Evolutionary conservation across 2,797 vertebrate species (phyloP).

Genomic region (Pseudomugil tenellus): DNA sequence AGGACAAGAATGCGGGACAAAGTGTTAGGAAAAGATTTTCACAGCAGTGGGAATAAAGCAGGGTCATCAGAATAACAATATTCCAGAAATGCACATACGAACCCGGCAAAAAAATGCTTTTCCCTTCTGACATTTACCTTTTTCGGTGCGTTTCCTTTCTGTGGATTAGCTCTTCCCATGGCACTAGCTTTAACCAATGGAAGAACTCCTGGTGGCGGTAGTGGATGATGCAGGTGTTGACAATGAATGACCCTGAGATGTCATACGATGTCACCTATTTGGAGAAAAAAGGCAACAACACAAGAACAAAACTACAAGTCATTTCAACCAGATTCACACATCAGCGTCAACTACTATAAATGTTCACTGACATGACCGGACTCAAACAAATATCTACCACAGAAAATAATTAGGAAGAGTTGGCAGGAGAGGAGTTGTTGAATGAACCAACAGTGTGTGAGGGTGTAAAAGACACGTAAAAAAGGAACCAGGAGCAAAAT

Average conservation of each 20-base stretch:
- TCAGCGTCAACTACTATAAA: background rate
- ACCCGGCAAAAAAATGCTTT: background rate
- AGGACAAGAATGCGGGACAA: slow-evolving; percentile 36
- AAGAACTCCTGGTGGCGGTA: slow-evolving; percentile 98
- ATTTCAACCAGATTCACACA: background rate
- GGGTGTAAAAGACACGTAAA: background rate
- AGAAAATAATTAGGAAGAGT: background rate
- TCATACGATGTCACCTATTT: slow-evolving; percentile 91
- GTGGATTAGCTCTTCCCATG: slow-evolving; percentile 83
- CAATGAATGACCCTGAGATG: slow-evolving; percentile 86
- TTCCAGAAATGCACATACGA: too few species aligned
- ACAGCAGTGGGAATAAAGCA: background rate
- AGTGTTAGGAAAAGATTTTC: slow-evolving; percentile 16
- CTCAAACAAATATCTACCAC: background rate
- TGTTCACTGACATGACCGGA: background rate
- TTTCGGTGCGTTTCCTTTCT: slow-evolving; percentile 77
- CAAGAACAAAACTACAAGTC: slow-evolving; percentile 6
- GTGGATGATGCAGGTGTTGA: slow-evolving; percentile 97
- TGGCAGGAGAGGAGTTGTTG: background rate
- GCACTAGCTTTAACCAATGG: slow-evolving; percentile 91
- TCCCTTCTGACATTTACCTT: slow-evolving; percentile 62
- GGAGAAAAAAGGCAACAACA: background rate
- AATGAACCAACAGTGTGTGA: background rate
- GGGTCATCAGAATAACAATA: background rate
- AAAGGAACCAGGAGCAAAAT: background rate